Conservation (phyloP, 1,140 invertebrate genomes). For the Cherax destructor region DNA sequence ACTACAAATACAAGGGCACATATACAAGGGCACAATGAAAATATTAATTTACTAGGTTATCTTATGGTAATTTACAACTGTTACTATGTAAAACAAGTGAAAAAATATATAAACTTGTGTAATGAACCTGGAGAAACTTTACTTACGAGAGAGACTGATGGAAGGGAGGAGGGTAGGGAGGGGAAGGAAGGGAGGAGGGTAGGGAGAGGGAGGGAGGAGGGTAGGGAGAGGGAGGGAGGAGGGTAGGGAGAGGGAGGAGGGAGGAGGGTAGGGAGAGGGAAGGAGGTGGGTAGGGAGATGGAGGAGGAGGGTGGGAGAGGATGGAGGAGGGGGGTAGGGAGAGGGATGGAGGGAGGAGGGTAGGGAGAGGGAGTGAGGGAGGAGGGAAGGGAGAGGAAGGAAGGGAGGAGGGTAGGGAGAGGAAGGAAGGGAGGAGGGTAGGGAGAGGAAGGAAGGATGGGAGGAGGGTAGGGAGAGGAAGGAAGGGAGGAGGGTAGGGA, state of each 20-base stretch:
- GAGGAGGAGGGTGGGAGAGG: background rate
- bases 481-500: background rate
- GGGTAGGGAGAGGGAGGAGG: background rate
- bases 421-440: background rate
- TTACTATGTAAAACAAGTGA: too few relatives aligned
- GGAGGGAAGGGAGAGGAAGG: background rate
- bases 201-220: background rate
- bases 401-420: background rate
- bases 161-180: background rate
- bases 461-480: too few relatives aligned
- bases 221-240: background rate
- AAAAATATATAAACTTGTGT: too few relatives aligned
- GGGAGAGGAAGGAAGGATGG: background rate
- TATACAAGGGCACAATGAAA: too few relatives aligned
- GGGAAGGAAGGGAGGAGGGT: background rate
- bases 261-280: background rate
- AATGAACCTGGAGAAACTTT: too few relatives aligned
- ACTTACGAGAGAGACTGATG: background rate
- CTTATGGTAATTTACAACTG: too few relatives aligned
- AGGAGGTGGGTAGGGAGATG: background rate
- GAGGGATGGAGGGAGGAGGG: too few relatives aligned
- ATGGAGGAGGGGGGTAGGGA: too few relatives aligned
- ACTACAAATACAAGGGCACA: too few relatives aligned
- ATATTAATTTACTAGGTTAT: too few relatives aligned
- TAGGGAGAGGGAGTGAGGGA: too few relatives aligned